Evolutionary conservation across 2,113 vertebrate genomes (phyloP), one percentile per base, ranked within the genome.

Genomic region (Electrona antarctica): DNA sequence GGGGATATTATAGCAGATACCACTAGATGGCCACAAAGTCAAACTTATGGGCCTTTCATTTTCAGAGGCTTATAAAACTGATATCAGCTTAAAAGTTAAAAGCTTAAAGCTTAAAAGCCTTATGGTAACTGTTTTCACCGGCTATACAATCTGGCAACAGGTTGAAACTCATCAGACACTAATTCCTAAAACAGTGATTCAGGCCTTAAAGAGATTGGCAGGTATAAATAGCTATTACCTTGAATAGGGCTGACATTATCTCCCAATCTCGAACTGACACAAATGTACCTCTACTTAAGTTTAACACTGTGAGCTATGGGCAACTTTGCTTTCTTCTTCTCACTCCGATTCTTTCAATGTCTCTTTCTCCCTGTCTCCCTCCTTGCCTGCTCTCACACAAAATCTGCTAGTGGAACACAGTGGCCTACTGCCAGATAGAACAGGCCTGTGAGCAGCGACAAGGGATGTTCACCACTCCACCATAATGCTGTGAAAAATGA

Each of bases 21-120:
- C 86, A 87, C 81, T 81, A 90, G 86, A 78, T 86, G 88, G 74
- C 72, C 4, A 6, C 29, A 51, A 3, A 66, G 60, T 12, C 54
- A 56, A 55, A 76, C 47, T 56, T 4, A 10, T 64, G 11, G 47
- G 10, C 51, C 8, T 47, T 0, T 33, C 6, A 11, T 45, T 1
- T 4, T 1, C 4, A 28, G 13, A 7, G 11, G 12, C 14, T 4
- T 14, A 7, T 7, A 12, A 11, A 4, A 8, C 8, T n/a, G 55
- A 46, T 48, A 46, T 47, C 21, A 45, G 21, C 9, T 1, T 14
- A 21, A 45, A 41, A 14, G 8, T 1, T n/a, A n/a, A n/a, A n/a
- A n/a, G n/a, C n/a, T n/a, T n/a, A n/a, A n/a, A n/a, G n/a, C n/a
- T 14, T 66, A 51, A 3, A 14, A 46, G 47, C 61, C 9, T 8